phyloP scores from a whole-genome alignment of 2,797 vertebrate genomes.

The Eidolon dupreanum region DNA sequence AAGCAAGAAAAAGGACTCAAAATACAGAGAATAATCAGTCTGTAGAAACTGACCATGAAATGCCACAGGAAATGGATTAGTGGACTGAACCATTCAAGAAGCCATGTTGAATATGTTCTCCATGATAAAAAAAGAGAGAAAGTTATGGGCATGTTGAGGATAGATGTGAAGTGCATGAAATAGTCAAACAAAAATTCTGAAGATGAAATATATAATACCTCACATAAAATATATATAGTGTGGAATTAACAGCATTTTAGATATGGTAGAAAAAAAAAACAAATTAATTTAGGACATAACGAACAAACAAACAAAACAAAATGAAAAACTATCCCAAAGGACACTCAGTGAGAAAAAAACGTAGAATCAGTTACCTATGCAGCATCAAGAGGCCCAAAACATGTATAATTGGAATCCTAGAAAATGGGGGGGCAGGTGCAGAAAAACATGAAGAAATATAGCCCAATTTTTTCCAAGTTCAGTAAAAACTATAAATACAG shows the following conservation, averaged over 20 bases:
- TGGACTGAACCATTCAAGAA: neutral
- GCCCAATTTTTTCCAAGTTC: neutral
- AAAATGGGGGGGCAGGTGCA: neutral
- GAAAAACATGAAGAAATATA: neutral
- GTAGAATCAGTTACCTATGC: neutral
- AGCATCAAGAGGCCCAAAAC: neutral
- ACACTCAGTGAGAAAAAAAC: neutral
- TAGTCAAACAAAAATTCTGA: neutral
- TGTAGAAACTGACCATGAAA: no score
- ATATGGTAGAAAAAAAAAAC: no score
- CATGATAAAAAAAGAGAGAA: neutral
- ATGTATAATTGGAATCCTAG: neutral
- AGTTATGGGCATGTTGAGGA: neutral
- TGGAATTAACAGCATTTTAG: neutral
- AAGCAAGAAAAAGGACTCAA: neutral
- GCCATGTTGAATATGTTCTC: neutral
- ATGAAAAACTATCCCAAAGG: neutral
- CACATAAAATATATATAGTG: neutral
- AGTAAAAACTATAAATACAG: neutral
- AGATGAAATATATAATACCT: neutral
- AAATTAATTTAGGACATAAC: neutral
- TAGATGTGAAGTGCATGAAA: neutral
- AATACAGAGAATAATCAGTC: no score
- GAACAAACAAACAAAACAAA: neutral
- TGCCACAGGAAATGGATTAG: neutral